A percentile compares a stretch with the other conserved stretches of the same genome.
Conservation (phyloP, 2,888 invertebrate species). For the Zygogramma bicolorata region DNA sequence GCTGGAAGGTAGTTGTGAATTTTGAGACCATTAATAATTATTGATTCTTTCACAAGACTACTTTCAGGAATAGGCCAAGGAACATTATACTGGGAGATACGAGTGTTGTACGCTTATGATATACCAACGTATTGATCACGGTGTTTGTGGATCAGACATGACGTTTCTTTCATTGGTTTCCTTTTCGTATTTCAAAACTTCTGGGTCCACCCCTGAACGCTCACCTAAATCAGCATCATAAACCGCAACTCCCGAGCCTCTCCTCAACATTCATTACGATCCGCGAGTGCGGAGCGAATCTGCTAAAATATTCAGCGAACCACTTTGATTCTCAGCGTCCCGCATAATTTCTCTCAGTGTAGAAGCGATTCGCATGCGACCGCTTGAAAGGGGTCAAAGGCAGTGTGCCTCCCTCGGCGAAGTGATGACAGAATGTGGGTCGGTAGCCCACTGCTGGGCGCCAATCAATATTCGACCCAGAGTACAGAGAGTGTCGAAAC, state of each 20-base stretch:
- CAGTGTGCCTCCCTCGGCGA: conserved; percentile 24
- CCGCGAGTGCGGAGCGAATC: neutral
- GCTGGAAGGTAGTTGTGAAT: too few relatives aligned
- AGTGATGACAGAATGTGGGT: conserved; percentile 58
- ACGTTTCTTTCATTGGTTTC: too few relatives aligned
- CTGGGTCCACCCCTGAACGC: too few relatives aligned
- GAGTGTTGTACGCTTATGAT: too few relatives aligned
- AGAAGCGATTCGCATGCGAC: neutral
- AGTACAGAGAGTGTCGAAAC: conserved; percentile 28
- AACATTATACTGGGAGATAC: too few relatives aligned
- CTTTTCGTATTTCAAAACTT: too few relatives aligned
- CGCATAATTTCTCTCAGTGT: neutral
- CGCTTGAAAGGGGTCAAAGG: conserved; percentile 18
- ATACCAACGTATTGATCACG: too few relatives aligned
- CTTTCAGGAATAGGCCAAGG: too few relatives aligned
- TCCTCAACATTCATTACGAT: neutral
- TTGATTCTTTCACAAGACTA: too few relatives aligned
- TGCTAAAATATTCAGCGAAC: neutral
- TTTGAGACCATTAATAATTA: too few relatives aligned
- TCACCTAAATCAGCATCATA: neutral
- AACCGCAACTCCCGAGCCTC: neutral
- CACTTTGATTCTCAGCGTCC: neutral
- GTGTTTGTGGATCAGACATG: too few relatives aligned
- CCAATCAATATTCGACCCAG: conserved; percentile 57
- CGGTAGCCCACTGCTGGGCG: conserved; percentile 43